phyloP scores from a whole-genome alignment of 2,888 invertebrate species.

The Dendrolimus houi region DNA sequence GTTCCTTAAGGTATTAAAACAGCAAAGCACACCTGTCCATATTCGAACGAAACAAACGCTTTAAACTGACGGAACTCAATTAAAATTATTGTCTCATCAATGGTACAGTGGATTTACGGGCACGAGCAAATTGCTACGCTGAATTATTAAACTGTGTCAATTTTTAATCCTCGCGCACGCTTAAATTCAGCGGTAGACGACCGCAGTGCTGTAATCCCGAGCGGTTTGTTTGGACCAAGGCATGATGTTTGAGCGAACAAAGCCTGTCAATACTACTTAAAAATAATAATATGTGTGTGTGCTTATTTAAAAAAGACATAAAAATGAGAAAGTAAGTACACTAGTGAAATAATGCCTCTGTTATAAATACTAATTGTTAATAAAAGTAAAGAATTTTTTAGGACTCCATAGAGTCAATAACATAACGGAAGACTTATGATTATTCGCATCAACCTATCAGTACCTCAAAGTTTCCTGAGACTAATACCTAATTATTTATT shows the following conservation, averaged over 20 bases:
- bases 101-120: constrained; percentile 6
- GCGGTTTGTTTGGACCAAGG: not conserved
- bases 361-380: no score
- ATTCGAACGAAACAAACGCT: not conserved
- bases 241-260: not conserved
- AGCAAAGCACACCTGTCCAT: constrained; percentile 1
- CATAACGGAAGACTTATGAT: no score
- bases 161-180: constrained; percentile 30
- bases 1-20: not conserved
- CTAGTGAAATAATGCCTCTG: no score
- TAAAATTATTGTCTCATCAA: constrained; percentile 21
- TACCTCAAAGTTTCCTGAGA: no score
- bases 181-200: constrained; percentile 28
- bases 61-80: constrained; percentile 9
- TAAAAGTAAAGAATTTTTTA: no score
- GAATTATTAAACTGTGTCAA: constrained; percentile 29
- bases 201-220: constrained; percentile 9
- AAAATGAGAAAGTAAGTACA: no score
- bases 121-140: constrained; percentile 17
- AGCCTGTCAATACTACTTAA: not conserved
- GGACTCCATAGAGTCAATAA: no score
- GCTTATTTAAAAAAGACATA: no score
- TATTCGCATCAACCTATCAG: no score
- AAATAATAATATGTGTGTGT: no score
- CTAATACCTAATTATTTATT: no score